These are phyloP conservation scores for Zingel zingel DNA, from an alignment of 2,113 vertebrate species.

Conservation along the genomic window DNA sequence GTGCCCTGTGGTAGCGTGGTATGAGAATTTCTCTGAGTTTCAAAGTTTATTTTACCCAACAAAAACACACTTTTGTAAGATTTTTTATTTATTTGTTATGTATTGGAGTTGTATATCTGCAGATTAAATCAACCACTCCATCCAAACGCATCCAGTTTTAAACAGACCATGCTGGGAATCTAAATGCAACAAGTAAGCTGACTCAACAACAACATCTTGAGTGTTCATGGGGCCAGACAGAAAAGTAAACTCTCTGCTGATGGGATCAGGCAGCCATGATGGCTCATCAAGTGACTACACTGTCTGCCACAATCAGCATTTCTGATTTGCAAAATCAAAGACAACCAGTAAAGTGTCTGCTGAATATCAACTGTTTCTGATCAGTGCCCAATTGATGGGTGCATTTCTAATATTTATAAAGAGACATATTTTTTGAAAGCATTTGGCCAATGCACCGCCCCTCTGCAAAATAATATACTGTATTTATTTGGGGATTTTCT, in stretches of 20 bases:
- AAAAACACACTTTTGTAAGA: slow-evolving; percentile 9
- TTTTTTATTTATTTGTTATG: neutral
- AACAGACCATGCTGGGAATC: neutral
- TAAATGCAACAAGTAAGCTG: slow-evolving; percentile 10
- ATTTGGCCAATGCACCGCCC: neutral
- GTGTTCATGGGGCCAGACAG: neutral
- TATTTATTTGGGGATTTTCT: neutral
- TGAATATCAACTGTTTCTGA: neutral
- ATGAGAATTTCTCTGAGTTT: neutral
- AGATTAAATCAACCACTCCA: slow-evolving; percentile 20
- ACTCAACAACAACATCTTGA: slow-evolving; percentile 17
- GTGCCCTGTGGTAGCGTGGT: neutral
- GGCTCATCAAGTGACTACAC: neutral
- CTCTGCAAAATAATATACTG: neutral
- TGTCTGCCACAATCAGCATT: neutral
- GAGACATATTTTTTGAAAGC: neutral
- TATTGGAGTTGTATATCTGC: slow-evolving; percentile 11
- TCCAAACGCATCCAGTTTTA: slow-evolving; percentile 1
- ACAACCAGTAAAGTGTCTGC: neutral
- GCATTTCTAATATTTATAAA: neutral
- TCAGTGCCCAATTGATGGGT: neutral
- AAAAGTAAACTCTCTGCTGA: neutral
- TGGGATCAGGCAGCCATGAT: neutral
- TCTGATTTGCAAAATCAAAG: neutral
- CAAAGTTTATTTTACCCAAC: neutral